phyloP scores from a whole-genome alignment of 2,797 vertebrate species.

The Philypnodon macrostomus region DNA sequence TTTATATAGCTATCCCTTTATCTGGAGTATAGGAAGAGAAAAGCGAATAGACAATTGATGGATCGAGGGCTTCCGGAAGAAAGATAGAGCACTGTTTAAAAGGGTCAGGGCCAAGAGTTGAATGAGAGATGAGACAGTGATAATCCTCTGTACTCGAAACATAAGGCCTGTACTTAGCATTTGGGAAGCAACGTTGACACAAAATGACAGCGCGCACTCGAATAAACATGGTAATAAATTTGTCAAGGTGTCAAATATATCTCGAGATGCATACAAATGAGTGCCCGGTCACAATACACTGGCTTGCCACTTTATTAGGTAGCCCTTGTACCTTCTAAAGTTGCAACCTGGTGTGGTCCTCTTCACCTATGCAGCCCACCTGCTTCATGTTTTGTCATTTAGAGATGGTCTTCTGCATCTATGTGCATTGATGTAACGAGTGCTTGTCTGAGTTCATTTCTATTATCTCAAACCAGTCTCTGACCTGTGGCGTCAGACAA shows the following conservation, averaged over 20 bases:
- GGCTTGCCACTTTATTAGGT: too few relatives aligned
- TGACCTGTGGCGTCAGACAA: too few relatives aligned
- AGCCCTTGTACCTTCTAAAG: too few relatives aligned
- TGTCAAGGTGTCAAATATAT: not conserved
- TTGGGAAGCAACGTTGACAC: slow-evolving; percentile 1
- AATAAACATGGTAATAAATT: slow-evolving; percentile 2
- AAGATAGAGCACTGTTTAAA: slow-evolving; percentile 71
- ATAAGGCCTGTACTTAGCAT: not conserved
- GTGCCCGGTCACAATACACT: slow-evolving; percentile 7
- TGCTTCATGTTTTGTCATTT: too few relatives aligned
- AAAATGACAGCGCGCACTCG: not conserved
- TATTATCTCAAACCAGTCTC: too few relatives aligned
- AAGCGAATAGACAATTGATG: slow-evolving; percentile 50
- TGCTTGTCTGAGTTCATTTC: too few relatives aligned
- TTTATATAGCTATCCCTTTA: slow-evolving; percentile 38
- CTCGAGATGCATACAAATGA: not conserved
- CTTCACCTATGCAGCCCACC: too few relatives aligned
- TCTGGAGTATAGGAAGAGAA: slow-evolving; percentile 33
- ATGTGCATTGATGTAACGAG: too few relatives aligned
- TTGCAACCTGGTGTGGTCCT: too few relatives aligned
- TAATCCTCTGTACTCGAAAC: slow-evolving; percentile 51
- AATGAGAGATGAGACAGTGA: slow-evolving; percentile 64
- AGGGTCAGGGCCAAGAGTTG: slow-evolving; percentile 62
- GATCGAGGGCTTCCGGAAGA: slow-evolving; percentile 64
- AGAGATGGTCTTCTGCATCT: too few relatives aligned